Evolutionary conservation across 1,140 invertebrate species (phyloP), one percentile per base, ranked within the genome.

Genomic region (Pemphigus obesinymphae): DNA sequence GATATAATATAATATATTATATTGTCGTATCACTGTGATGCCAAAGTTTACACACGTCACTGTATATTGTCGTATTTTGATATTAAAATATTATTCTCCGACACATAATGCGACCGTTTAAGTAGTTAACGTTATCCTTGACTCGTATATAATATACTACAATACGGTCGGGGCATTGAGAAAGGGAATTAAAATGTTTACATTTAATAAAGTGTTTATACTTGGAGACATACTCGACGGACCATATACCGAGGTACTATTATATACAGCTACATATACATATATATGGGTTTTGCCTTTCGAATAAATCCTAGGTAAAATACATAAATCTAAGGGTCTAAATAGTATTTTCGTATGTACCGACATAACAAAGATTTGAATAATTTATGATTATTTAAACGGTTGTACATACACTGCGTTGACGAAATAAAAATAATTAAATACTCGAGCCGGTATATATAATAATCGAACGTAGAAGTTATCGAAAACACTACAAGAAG

Each of bases 301-400:
- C 20, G 11, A 37, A 66, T 40, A 66, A 66, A 40, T 66, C 63
- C 63, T 66, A 66, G 31, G 63, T n/a, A 40, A 37, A n/a, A n/a
- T n/a, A n/a, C 63, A 66, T 66, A 66, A 66, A 66, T 66, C 63
- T 66, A 66, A 66, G 63, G 63, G 63, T 66, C 34, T 66, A 66
- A 66, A 66, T 66, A 66, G 63, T 34, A 37, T 66, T 37, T 66
- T 66, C n/a, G 34, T 34, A 66, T 66, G 63, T 5, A 66, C 63
- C 63, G 34, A 66, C 34, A 8, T 11, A 37, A 66, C 63, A 66
- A 66, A 66, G 29, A 66, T 66, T 66, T 66, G 34, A 66, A 66
- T 66, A 66, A 66, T 66, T 66, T 66, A 66, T 66, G 63, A 23
- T n/a, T 66, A n/a, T 66, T 66, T 66, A 66, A 66, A 34, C 37